Evolutionary conservation across 1,140 invertebrate species (phyloP), one percentile per base, ranked within the genome.

Genomic region (Tenebrio molitor): DNA sequence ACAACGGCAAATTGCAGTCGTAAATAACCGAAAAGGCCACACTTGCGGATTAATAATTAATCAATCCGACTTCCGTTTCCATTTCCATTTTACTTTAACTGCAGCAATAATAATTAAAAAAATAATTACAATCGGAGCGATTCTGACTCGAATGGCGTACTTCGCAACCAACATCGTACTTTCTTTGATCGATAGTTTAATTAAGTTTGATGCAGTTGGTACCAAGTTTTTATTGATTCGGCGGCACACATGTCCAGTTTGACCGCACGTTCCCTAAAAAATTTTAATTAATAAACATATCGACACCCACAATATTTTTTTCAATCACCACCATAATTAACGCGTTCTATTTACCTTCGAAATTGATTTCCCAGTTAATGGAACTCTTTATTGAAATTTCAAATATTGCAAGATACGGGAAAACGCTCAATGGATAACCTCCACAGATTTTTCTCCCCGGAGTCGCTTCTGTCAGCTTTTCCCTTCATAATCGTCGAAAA

Each of bases 1-100:
- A 58, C 50, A 58, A 58, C 50, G 1, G 23, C n/a, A 25, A 58
- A 58, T 58, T 58, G 23, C 50, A 25, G 8, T 58, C 50, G 50
- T 58, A 58, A 58, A 58, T 58, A 58, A 29, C 50, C 50, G 4
- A 58, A 58, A 58, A 50, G n/a, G 50, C 50, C 50, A 58, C 50
- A 29, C 50, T 58, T 58, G 21, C 15, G 23, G 23, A 29, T 33
- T 58, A 58, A 58, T 58, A 58, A 58, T 58, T 58, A 29, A 58
- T 58, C 50, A 58, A 29, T 58, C 19, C 50, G 15, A 15, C 21
- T 23, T 3, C 12, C 25, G 21, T 29, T 29, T 14, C 10, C 10
- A 14, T 29, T 25, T 29, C 50, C n/a, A 29, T 12, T 58, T 29
- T 58, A 58, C 2, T 29, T 34, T 29, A 58, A 29, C 50, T 58